Conservation (phyloP, 2,113 vertebrate genomes). For the Callipepla californica region DNA sequence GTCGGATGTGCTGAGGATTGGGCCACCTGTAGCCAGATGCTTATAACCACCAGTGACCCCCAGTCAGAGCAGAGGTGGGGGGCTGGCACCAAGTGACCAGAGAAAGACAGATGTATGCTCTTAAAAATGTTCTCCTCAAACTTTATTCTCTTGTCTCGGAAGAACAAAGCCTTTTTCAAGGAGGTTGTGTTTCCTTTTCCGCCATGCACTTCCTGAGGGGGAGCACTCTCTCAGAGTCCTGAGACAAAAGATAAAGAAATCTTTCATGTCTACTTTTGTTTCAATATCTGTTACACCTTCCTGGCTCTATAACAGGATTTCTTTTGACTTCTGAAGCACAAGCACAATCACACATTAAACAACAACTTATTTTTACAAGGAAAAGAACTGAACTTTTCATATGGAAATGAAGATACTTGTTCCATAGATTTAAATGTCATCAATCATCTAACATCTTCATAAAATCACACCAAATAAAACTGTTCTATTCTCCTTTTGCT, state of each 20-base stretch:
- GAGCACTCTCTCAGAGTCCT: not conserved
- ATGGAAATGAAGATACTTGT: not conserved
- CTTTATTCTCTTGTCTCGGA: not conserved
- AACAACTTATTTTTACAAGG: not conserved
- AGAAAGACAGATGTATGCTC: not conserved
- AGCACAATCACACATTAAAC: constrained; percentile 22
- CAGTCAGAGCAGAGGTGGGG: not conserved
- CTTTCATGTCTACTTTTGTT: constrained; percentile 44
- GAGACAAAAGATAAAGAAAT: not conserved
- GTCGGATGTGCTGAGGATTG: not conserved
- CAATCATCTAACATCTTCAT: not conserved
- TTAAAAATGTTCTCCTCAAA: not conserved
- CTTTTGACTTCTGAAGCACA: constrained; percentile 14
- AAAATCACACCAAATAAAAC: not conserved
- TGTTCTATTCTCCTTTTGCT: not conserved
- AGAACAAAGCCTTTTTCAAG: not conserved
- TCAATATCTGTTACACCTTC: constrained; percentile 14
- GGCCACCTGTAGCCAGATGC: not conserved
- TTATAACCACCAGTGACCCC: not conserved
- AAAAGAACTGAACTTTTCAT: not conserved
- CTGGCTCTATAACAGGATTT: not conserved
- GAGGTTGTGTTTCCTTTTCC: not conserved
- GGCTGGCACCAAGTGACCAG: not conserved
- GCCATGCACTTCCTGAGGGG: not conserved
- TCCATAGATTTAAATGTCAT: not conserved